A percentile compares a stretch with the other conserved stretches of the same genome.
These are phyloP conservation scores for Leptinotarsa undecemlineata DNA, from an alignment of 1,140 invertebrate species.

Conservation along the genomic window DNA sequence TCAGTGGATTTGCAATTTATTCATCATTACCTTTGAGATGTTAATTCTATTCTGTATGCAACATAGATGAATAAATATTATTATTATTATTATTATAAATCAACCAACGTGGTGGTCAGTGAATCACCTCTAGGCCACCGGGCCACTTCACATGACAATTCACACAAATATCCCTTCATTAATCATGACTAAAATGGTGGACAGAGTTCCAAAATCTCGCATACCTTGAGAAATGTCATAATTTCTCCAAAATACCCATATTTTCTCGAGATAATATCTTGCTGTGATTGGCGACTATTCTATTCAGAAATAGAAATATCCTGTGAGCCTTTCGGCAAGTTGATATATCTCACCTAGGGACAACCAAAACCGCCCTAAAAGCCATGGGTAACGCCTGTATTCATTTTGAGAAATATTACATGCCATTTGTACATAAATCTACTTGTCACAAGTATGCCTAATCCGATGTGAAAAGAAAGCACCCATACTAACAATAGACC, in stretches of 20 bases:
- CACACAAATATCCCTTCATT: not conserved
- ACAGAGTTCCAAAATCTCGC: conserved; percentile 5
- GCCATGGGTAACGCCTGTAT: conserved; percentile 34
- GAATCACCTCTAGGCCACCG: no score
- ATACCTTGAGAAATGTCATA: conserved; percentile 15
- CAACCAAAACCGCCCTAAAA: conserved; percentile 12
- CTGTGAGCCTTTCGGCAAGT: conserved; percentile 23
- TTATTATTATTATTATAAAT: no score
- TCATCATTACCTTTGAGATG: no score
- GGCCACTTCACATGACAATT: no score
- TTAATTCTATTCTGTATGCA: no score
- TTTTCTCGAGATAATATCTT: conserved; percentile 23
- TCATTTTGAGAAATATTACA: conserved; percentile 32
- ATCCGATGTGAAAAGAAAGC: conserved; percentile 39
- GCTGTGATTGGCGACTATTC: conserved; percentile 20
- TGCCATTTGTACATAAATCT: conserved; percentile 46
- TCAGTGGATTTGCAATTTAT: no score
- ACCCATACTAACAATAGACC: conserved; percentile 33
- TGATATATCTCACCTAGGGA: conserved; percentile 23
- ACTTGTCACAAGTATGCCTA: conserved; percentile 45
- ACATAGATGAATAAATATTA: no score
- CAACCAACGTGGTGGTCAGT: no score
- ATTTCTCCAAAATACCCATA: conserved; percentile 24
- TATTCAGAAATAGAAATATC: conserved; percentile 21
- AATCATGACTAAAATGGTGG: not conserved